Evolutionary conservation across 2,888 invertebrate species (phyloP).

Genomic region (Leistus spinibarbis): DNA sequence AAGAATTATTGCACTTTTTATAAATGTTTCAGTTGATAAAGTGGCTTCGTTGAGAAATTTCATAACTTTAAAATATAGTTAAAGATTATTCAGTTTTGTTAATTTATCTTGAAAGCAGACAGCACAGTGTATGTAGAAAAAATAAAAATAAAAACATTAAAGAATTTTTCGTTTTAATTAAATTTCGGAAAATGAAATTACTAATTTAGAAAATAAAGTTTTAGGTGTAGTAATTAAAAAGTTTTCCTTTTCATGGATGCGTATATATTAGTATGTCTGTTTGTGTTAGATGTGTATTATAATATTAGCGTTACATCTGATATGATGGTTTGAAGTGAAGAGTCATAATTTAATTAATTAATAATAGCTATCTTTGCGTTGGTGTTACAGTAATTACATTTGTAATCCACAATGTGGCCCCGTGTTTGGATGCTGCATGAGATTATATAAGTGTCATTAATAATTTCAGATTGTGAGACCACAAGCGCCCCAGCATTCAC

Average conservation of each 20-base stretch:
- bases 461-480: slow-evolving; percentile 22
- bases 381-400: slow-evolving; percentile 31
- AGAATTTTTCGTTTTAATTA: not conserved
- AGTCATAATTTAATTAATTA: slow-evolving; percentile 35
- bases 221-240: not conserved
- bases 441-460: slow-evolving; percentile 30
- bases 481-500: not conserved
- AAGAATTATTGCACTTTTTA: not conserved
- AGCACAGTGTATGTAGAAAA: not conserved
- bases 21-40: not conserved
- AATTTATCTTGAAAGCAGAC: not conserved
- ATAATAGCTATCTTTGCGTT: slow-evolving; percentile 32
- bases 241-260: not conserved
- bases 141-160: not conserved
- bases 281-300: too few relatives aligned
- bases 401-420: slow-evolving; percentile 24
- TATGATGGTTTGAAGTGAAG: not conserved
- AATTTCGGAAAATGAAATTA: not conserved
- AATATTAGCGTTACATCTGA: not conserved
- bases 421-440: not conserved
- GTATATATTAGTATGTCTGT: too few relatives aligned
- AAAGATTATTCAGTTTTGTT: not conserved
- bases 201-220: not conserved
- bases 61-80: not conserved
- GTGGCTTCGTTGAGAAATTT: not conserved